phyloP scores from a whole-genome alignment of 1,140 invertebrate species.

The Nilaparvata lugens region DNA sequence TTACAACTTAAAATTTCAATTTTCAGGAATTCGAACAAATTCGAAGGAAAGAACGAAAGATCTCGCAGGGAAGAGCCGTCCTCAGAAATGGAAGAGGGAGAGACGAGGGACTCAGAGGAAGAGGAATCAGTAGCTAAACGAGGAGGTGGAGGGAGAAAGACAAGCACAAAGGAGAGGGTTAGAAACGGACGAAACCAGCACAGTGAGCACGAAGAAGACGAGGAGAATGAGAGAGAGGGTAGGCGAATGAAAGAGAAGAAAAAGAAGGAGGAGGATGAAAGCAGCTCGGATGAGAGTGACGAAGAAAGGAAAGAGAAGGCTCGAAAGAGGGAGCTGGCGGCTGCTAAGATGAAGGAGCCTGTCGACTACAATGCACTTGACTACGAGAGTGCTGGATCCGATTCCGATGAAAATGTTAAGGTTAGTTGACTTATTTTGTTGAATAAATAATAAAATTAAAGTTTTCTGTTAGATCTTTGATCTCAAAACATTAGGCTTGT shows the following conservation, averaged over 20 bases:
- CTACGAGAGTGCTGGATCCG: slow-evolving; percentile 16
- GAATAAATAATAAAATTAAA: too few species aligned
- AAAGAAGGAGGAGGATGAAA: background rate
- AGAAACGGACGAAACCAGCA: background rate
- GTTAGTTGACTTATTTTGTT: too few species aligned
- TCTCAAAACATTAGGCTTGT: too few species aligned
- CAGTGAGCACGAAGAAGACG: slow-evolving; percentile 5
- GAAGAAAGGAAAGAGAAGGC: slow-evolving; percentile 1
- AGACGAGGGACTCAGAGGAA: slow-evolving; percentile 3
- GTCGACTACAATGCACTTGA: slow-evolving; percentile 21
- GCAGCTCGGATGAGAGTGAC: background rate
- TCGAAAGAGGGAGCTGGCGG: background rate
- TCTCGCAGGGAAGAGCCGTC: slow-evolving; percentile 6
- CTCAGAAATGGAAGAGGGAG: slow-evolving; percentile 10
- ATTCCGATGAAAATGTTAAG: background rate
- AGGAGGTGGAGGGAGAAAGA: slow-evolving; percentile 17
- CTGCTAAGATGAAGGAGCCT: background rate
- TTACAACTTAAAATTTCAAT: background rate
- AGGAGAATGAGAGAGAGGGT: slow-evolving; percentile 18
- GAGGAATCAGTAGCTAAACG: slow-evolving; percentile 2
- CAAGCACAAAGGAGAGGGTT: background rate
- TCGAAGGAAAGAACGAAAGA: slow-evolving; percentile 8
- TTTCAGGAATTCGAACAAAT: background rate
- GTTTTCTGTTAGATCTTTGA: too few species aligned
- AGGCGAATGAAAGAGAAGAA: background rate